Evolutionary conservation across 2,113 vertebrate genomes (phyloP), one percentile per base, ranked within the genome.

Genomic region (Synchiropus splendidus): DNA sequence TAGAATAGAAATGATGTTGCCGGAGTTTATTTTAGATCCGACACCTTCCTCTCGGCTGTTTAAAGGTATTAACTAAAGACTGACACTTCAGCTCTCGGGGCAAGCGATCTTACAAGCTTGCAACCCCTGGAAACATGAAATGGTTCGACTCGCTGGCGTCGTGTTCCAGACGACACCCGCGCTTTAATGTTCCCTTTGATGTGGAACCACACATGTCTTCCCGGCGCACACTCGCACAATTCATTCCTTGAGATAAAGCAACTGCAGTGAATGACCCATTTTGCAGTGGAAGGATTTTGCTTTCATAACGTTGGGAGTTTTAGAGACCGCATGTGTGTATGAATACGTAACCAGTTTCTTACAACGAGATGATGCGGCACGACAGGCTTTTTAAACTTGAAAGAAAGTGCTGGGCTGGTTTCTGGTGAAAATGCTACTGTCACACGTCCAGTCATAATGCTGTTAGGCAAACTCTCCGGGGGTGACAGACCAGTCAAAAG

Each of bases 181-280:
- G 42, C 46, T 62, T 14, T 39, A 71, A 74, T 53, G 52, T 36
- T 61, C 57, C 56, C 79, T 79, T 82, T 82, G 72, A 78, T 67
- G 75, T 75, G 21, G 52, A 57, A 69, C 67, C 68, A 53, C 72
- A 74, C 45, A 69, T 70, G 67, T 62, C 51, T 69, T 77, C 42
- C 51, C 56, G 64, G 57, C 58, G 45, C 46, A 47, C 55, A 51
- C 51, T 52, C 60, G 32, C 32, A 77, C 62, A 73, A 77, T 77
- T 53, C 66, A 61, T 67, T 78, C 57, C 68, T 61, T 75, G 62
- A 66, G 69, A 72, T 72, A 70, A 62, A 76, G 62, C 62, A 59
- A 75, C 70, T 76, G 79, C 72, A 70, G 70, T 56, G 66, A 61
- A 46, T 80, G 75, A 80, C 77, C 77, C 70, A 77, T 82, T 82